A percentile compares a stretch with the other conserved stretches of the same genome.
Evolutionary conservation across 2,888 invertebrate genomes (phyloP).

Genomic region (Carabus problematicus): DNA sequence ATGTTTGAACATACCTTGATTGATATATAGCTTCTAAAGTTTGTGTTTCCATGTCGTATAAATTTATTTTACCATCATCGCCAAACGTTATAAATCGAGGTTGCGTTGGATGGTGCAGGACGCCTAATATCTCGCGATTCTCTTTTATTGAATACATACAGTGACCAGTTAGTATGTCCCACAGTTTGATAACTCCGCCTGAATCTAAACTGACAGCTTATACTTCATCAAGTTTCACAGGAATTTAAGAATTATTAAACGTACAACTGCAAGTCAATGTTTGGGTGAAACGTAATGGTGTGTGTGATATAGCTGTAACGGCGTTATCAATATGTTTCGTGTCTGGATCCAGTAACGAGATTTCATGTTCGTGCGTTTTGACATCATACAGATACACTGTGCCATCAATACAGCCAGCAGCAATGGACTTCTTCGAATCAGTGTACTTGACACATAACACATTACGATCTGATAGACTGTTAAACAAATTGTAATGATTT

Average conservation of each 20-base stretch:
- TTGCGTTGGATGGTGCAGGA: slow-evolving; percentile 67
- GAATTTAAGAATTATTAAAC: slow-evolving; percentile 47
- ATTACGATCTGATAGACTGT: slow-evolving; percentile 63
- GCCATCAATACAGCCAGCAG: slow-evolving; percentile 69
- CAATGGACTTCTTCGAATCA: slow-evolving; percentile 66
- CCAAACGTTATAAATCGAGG: slow-evolving; percentile 68
- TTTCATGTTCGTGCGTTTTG: slow-evolving; percentile 60
- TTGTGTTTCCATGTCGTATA: slow-evolving; percentile 74
- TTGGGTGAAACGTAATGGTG: slow-evolving; percentile 64
- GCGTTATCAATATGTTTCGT: slow-evolving; percentile 64
- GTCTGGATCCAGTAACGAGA: slow-evolving; percentile 65
- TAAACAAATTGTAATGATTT: slow-evolving; percentile 44
- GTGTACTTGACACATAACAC: slow-evolving; percentile 68
- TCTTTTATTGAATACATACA: slow-evolving; percentile 72
- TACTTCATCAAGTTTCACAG: not conserved
- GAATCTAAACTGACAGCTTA: slow-evolving; percentile 61
- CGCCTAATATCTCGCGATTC: slow-evolving; percentile 69
- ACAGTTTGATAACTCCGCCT: slow-evolving; percentile 72
- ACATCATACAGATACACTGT: slow-evolving; percentile 64
- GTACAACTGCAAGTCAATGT: slow-evolving; percentile 68
- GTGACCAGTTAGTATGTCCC: slow-evolving; percentile 70
- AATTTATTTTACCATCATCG: slow-evolving; percentile 67
- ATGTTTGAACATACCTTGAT: slow-evolving; percentile 19
- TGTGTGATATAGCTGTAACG: slow-evolving; percentile 68
- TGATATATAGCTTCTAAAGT: slow-evolving; percentile 60